Percentiles rank a stretch among this genome's conserved stretches.
Evolutionary conservation across 2,888 invertebrate species (phyloP).

Genomic region (Lasioglossum leucozonium): DNA sequence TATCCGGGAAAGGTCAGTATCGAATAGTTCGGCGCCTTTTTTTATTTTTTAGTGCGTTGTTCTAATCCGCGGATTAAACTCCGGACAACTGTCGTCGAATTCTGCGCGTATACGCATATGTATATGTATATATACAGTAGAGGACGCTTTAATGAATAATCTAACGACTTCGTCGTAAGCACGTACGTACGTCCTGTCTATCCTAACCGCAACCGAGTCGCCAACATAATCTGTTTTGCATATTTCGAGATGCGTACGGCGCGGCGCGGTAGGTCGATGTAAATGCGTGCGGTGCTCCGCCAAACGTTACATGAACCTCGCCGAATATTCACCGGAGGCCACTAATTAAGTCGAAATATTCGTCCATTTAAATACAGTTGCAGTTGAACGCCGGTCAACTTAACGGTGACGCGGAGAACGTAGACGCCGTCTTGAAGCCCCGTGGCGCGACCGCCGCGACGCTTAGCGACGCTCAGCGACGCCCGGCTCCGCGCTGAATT

Average conservation of each 20-base stretch:
- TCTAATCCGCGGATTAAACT: slow-evolving; percentile 21
- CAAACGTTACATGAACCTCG: slow-evolving; percentile 70
- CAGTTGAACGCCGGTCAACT: slow-evolving; percentile 61
- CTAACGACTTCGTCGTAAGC: slow-evolving; percentile 64
- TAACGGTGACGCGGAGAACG: slow-evolving; percentile 58
- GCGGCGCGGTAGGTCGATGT: slow-evolving; percentile 66
- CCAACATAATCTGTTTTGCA: slow-evolving; percentile 80
- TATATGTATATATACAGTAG: no score
- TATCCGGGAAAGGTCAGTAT: background rate
- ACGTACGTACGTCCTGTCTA: slow-evolving; percentile 61
- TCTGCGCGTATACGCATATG: background rate
- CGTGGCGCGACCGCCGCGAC: background rate
- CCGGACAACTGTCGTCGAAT: slow-evolving; percentile 12
- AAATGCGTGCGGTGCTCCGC: slow-evolving; percentile 74
- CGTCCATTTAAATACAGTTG: slow-evolving; percentile 67
- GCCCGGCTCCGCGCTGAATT: background rate
- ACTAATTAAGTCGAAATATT: slow-evolving; percentile 74
- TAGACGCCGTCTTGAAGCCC: slow-evolving; percentile 26
- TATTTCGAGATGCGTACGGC: slow-evolving; percentile 75
- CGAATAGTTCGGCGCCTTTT: background rate
- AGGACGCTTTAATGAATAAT: slow-evolving; percentile 75
- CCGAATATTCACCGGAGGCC: slow-evolving; percentile 64
- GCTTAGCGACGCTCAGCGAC: background rate
- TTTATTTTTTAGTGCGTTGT: background rate
- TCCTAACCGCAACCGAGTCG: slow-evolving; percentile 69